These are phyloP conservation scores for Zygaena filipendulae DNA, from an alignment of 2,888 invertebrate genomes.

Conservation along the genomic window DNA sequence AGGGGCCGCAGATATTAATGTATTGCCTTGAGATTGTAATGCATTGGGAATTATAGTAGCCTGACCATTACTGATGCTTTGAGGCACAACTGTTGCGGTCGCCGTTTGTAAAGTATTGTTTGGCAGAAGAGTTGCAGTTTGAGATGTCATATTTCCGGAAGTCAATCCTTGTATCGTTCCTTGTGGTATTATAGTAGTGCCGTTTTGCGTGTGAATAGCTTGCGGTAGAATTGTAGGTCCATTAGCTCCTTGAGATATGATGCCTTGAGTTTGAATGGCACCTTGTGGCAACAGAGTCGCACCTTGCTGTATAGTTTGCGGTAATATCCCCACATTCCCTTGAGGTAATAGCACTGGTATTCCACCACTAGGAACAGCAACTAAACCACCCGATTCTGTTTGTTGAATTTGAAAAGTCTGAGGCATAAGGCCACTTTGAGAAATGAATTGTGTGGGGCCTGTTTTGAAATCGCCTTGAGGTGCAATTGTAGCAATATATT, in stretches of 20 bases:
- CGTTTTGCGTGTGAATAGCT: slow-evolving; percentile 66
- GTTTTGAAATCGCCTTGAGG: slow-evolving; percentile 71
- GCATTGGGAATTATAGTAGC: slow-evolving; percentile 59
- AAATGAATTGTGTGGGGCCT: slow-evolving; percentile 64
- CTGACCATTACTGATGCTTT: slow-evolving; percentile 59
- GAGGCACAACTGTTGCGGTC: slow-evolving; percentile 52
- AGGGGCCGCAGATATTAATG: slow-evolving; percentile 57
- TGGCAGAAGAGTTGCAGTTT: slow-evolving; percentile 46
- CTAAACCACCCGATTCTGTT: slow-evolving; percentile 69
- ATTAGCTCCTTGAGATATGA: slow-evolving; percentile 61
- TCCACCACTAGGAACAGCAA: slow-evolving; percentile 70
- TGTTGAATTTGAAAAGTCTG: slow-evolving; percentile 72
- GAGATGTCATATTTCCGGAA: slow-evolving; percentile 44
- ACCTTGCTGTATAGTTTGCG: slow-evolving; percentile 64
- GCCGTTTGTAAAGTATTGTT: slow-evolving; percentile 49
- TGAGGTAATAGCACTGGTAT: slow-evolving; percentile 66
- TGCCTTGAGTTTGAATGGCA: slow-evolving; percentile 61
- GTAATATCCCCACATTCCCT: slow-evolving; percentile 61
- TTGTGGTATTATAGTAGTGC: slow-evolving; percentile 73
- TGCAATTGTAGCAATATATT: slow-evolving; percentile 78
- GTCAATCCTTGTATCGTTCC: slow-evolving; percentile 56
- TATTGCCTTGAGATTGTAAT: slow-evolving; percentile 62
- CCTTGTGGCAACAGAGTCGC: slow-evolving; percentile 69
- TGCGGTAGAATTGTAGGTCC: slow-evolving; percentile 72
- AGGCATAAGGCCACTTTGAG: slow-evolving; percentile 63